Evolutionary conservation across 2,113 vertebrate species (phyloP).

Genomic region (Tragulus kanchil): DNA sequence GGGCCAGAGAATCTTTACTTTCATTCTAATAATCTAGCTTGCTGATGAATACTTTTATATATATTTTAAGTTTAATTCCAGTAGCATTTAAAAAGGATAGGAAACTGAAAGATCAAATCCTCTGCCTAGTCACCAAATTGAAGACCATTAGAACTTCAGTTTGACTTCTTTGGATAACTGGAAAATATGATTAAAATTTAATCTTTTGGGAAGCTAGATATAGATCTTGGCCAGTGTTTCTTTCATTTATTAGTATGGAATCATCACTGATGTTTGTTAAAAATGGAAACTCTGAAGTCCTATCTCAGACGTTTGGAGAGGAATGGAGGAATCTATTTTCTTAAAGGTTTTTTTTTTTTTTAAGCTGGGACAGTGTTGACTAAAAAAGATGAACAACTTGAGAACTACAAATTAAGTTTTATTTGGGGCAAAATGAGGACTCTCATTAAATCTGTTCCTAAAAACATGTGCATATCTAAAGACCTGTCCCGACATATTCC

Average conservation of each 20-base stretch:
- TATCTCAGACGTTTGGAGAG: not conserved
- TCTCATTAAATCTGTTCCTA: too few species aligned
- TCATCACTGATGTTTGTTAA: not conserved
- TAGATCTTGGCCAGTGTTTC: not conserved
- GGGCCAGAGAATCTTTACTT: not conserved
- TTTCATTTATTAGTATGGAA: not conserved
- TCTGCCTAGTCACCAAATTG: not conserved
- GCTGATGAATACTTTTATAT: not conserved
- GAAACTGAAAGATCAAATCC: not conserved
- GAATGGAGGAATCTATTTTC: not conserved
- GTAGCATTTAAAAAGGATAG: not conserved
- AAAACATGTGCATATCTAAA: too few species aligned
- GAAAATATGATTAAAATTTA: conserved; percentile 17
- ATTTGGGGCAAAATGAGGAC: too few species aligned
- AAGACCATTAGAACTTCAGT: conserved; percentile 3
- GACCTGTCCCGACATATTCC: too few species aligned
- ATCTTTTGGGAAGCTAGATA: not conserved
- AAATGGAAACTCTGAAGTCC: not conserved
- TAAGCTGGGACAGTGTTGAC: not conserved
- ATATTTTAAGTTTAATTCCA: not conserved
- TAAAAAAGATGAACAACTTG: too few species aligned
- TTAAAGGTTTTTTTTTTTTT: not conserved
- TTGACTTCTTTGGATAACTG: not conserved
- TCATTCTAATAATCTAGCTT: conserved; percentile 2
- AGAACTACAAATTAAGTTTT: too few species aligned